Base-by-base conservation (phyloP, 2,113 vertebrate genomes). In the Nasalis larvatus region DNA sequence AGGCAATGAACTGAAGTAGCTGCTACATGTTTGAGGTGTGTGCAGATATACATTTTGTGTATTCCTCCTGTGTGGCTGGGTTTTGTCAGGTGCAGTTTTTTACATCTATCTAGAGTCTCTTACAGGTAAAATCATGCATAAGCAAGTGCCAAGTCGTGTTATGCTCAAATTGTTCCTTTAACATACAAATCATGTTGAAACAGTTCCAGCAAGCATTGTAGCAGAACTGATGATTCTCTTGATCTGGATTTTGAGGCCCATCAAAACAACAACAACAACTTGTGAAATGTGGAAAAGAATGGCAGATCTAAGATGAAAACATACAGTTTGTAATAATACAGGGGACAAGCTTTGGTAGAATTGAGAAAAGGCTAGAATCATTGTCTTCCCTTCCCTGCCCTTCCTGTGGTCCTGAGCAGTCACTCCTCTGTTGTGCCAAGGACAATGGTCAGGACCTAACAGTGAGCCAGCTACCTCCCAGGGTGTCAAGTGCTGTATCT, bases 231-330 rank as follows among this genome's bases (percentile, higher is more conserved):
- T 49, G 35, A 11, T n/a, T 32, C 27, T 68, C 68, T 90, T 88
- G 37, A 49, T 96, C 8, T 83, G n/a, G 12, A 84, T 92, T 76
- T 94, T 92, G 32, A 92, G 21, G n/a, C 69, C 47, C 42, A 77
- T 82, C 49, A 17, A 54, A 35, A 60, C 4, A 2, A 1, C 32
- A 69, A 42, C 47, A 49, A 14, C 47, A 40, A 23, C n/a, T 60
- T 16, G 25, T 52, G 54, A 52, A 23, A 45, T 78, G 3, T 42
- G 27, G 35, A 37, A 84, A 94, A 91, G 45, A n/a, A 42, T 68
- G 45, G 2, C 45, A 58, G 45, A 1, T 73, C 37, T 40, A 47
- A 10, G 21, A 68, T 91, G 49, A 91, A 86, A 86, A 74, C 37
- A 8, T 21, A 37, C 0, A 21, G 8, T 90, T 81, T 66, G 27